Evolutionary conservation across 2,888 invertebrate genomes (phyloP), one percentile per base, ranked within the genome.

Genomic region (Drosophila quinaria): DNA sequence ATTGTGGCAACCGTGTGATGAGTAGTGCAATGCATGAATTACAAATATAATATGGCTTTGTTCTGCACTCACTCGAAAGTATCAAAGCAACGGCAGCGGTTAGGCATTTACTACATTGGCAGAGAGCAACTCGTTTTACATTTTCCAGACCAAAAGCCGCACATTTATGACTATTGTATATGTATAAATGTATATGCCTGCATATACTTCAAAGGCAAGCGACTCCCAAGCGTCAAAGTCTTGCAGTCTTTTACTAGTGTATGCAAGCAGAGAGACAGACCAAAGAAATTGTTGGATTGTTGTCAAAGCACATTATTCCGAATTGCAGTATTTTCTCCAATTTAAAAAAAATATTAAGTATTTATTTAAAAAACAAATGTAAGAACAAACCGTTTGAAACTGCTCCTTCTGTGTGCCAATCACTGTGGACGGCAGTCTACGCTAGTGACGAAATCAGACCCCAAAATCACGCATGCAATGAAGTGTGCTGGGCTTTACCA

Each of bases 121-220:
- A 39, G 35, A 0, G 2, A 19, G 33, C 19, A 6, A 13, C 33
- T 49, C 42, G 50, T 75, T 71, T 58, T 60, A 56, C 59, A 56
- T 59, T 52, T 50, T 50, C 65, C 72, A 70, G 70, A 55, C 68
- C 80, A 22, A 63, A 71, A 64, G 61, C 74, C 81, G 66, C 81
- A 81, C 87, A 84, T 81, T 82, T 87, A 84, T 87, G 78, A 74
- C n/a, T n/a, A n/a, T n/a, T n/a, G n/a, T n/a, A n/a, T n/a, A n/a
- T n/a, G n/a, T n/a, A n/a, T n/a, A n/a, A n/a, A n/a, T n/a, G n/a
- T n/a, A n/a, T n/a, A n/a, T n/a, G n/a, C n/a, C n/a, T n/a, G n/a
- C n/a, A n/a, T n/a, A n/a, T n/a, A 65, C 66, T 80, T 81, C 67
- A 80, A 80, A 71, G 70, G 76, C 50, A 56, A 60, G 59, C 51